These are phyloP conservation scores for Sarcophilus harrisii DNA, from an alignment of 2,797 vertebrate species.

Conservation along the genomic window DNA sequence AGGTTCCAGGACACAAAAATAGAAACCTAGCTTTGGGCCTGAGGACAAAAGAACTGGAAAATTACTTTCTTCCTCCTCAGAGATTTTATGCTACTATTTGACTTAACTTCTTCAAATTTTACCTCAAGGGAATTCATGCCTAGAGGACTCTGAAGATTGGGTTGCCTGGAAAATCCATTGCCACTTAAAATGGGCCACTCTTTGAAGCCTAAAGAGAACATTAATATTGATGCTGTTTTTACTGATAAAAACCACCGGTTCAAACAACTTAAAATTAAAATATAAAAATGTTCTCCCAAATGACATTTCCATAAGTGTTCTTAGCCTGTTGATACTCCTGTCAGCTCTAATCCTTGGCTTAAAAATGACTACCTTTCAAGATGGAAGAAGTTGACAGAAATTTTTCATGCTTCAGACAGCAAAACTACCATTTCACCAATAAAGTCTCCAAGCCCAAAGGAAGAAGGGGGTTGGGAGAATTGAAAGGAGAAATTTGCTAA, in stretches of 20 bases:
- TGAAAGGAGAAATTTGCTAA: neutral
- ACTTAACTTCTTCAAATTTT: neutral
- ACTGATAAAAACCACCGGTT: neutral
- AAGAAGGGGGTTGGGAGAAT: too few relatives aligned
- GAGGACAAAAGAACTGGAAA: neutral
- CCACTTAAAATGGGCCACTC: neutral
- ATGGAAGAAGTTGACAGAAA: neutral
- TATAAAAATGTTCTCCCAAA: neutral
- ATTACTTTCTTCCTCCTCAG: neutral
- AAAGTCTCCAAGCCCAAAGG: neutral
- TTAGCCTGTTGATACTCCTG: neutral
- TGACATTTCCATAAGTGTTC: neutral
- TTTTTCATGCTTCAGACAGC: neutral
- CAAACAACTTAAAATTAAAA: neutral
- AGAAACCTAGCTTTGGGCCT: neutral
- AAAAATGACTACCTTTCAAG: neutral
- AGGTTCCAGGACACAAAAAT: neutral
- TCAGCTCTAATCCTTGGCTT: neutral
- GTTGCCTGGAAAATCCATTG: neutral
- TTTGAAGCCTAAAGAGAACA: neutral
- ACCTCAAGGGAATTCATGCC: neutral
- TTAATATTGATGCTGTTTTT: neutral
- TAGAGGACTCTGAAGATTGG: neutral
- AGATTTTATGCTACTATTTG: neutral
- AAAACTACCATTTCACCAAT: neutral